Conservation (phyloP, 2,888 invertebrate genomes). For the Serrognathus titanus region DNA sequence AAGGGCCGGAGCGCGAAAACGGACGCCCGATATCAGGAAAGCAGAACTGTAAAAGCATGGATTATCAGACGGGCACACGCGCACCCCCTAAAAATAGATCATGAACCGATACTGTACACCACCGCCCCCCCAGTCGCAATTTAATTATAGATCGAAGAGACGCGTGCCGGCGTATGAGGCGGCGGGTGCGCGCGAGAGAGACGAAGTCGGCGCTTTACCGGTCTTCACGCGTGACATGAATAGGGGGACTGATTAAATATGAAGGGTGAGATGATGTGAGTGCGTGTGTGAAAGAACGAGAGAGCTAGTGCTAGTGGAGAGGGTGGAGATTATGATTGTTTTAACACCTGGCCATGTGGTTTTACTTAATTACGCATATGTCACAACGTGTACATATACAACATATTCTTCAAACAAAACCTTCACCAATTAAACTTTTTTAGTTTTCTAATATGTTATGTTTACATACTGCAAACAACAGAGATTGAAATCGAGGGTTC, state of each 20-base stretch:
- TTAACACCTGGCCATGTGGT: conserved; percentile 1
- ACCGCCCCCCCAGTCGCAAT: conserved; percentile 23
- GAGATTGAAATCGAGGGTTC: no score
- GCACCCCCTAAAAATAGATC: conserved; percentile 42
- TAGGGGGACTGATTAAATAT: no score
- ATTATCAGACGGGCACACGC: conserved; percentile 31
- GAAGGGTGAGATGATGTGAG: no score
- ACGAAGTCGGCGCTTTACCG: conserved; percentile 22
- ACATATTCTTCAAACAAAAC: no score
- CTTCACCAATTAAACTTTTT: no score
- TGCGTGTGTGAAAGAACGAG: no score
- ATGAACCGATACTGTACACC: conserved; percentile 30
- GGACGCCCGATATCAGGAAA: conserved; percentile 39
- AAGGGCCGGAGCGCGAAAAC: conserved; percentile 37
- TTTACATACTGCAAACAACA: no score
- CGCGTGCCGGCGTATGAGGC: conserved; percentile 17
- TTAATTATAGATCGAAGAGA: conserved; percentile 29
- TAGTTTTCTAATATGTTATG: no score
- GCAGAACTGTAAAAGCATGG: conserved; percentile 22
- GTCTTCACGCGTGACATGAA: conserved; percentile 23
- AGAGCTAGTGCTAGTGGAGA: not conserved
- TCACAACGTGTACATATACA: no score
- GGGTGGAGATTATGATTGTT: not conserved
- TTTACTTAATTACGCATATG: not conserved
- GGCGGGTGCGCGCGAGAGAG: conserved; percentile 44